phyloP scores from a whole-genome alignment of 2,113 vertebrate species.

The Saimiri boliviensis region DNA sequence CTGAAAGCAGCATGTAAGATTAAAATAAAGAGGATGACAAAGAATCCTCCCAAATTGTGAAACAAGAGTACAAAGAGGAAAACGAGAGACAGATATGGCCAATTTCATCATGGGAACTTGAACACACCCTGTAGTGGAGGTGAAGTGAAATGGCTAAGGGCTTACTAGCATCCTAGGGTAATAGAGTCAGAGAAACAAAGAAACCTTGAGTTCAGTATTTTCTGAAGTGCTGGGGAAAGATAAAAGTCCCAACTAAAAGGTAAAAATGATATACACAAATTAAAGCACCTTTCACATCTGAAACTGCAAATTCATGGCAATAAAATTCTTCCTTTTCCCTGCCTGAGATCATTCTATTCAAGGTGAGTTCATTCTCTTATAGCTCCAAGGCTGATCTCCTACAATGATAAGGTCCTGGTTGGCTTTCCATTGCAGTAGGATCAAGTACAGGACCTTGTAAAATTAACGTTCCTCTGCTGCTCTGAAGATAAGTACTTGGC shows the following conservation, averaged over 20 bases:
- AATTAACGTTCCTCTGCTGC: constrained; percentile 57
- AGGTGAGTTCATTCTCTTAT: constrained; percentile 57
- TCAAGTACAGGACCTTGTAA: constrained; percentile 45
- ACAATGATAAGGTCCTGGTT: constrained; percentile 51
- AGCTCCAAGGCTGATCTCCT: constrained; percentile 44
- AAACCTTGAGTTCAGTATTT: constrained; percentile 8
- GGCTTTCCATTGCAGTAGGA: background rate
- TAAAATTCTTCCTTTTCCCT: constrained; percentile 13
- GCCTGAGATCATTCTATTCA: constrained; percentile 43
- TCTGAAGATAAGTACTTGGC: constrained; percentile 70
- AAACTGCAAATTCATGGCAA: constrained; percentile 38
- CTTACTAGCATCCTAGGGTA: background rate
- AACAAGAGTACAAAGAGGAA: background rate
- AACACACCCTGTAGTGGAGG: background rate
- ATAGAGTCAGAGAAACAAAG: background rate
- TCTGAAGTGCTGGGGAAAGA: background rate
- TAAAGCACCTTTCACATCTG: constrained; percentile 31
- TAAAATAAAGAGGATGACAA: background rate
- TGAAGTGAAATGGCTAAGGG: background rate
- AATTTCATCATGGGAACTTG: background rate
- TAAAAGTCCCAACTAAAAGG: constrained; percentile 27
- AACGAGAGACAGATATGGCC: background rate
- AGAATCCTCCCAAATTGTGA: background rate
- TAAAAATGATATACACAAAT: background rate
- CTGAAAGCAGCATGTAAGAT: background rate